Evolutionary conservation across 37 sponge, comb jelly and placozoan genomes (phyloP).

Genomic region (Geodia barretti): DNA sequence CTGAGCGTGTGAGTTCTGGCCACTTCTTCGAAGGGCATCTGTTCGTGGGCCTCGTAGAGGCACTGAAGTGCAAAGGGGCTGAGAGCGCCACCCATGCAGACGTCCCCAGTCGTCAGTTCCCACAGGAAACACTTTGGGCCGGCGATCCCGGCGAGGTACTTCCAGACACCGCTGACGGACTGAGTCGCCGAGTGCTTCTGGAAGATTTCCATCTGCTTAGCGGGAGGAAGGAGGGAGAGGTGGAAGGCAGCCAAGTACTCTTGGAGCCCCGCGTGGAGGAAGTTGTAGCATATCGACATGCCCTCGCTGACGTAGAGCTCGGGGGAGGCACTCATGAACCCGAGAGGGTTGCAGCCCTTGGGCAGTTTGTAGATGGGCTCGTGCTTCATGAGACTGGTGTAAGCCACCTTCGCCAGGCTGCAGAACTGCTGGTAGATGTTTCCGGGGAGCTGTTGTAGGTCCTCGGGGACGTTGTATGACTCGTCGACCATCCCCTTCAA

Average conservation of each 20-base stretch:
- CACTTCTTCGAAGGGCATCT: neutral
- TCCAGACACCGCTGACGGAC: constrained; percentile 5
- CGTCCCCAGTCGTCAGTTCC: neutral
- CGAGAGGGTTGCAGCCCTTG: constrained; percentile 2
- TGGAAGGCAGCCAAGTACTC: constrained; percentile 26
- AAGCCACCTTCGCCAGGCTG: constrained; percentile 10
- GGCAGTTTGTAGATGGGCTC: constrained; percentile 1
- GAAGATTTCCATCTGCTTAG: constrained; percentile 13
- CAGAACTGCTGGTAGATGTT: constrained; percentile 11
- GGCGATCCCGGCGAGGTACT: constrained; percentile 15
- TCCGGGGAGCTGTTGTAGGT: constrained; percentile 9
- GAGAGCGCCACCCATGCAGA: neutral
- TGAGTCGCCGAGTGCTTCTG: neutral
- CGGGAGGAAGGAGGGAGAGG: neutral
- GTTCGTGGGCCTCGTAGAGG: constrained; percentile 23
- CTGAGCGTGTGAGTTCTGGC: neutral
- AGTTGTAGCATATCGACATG: constrained; percentile 2
- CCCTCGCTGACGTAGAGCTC: constrained; percentile 2
- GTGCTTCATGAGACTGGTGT: neutral
- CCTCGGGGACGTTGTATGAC: neutral
- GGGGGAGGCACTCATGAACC: constrained; percentile 18
- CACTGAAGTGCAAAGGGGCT: constrained; percentile 14
- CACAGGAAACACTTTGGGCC: neutral
- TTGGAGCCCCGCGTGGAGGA: constrained; percentile 5
- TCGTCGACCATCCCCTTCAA: constrained; percentile 10